phyloP scores from a whole-genome alignment of 2,888 invertebrate species.

The Dynastes tityus region DNA sequence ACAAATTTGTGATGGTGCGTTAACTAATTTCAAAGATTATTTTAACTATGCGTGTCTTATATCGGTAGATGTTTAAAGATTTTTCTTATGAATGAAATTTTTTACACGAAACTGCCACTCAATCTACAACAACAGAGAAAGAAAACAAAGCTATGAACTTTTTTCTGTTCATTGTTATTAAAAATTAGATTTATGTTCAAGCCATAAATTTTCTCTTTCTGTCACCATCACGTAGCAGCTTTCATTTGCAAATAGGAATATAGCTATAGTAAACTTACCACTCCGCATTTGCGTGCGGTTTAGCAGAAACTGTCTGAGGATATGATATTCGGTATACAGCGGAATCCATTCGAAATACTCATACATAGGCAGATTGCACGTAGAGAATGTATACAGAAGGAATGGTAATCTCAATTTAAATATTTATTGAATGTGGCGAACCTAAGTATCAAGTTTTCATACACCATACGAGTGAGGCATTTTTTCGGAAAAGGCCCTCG shows the following conservation, averaged over 20 bases:
- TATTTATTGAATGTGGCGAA: conserved; percentile 42
- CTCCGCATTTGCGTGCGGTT: neutral
- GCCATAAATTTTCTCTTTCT: no score
- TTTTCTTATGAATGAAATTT: no score
- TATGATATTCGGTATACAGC: neutral
- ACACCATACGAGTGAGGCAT: conserved; percentile 25
- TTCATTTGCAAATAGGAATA: neutral
- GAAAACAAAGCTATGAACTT: no score
- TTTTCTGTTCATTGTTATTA: no score
- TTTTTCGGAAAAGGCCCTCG: conserved; percentile 7
- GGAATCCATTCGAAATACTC: neutral
- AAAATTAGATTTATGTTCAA: no score
- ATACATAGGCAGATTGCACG: neutral
- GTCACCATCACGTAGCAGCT: neutral
- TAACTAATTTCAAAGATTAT: no score
- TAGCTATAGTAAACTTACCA: neutral
- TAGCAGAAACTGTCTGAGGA: neutral
- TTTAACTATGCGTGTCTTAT: no score
- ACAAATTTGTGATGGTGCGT: no score
- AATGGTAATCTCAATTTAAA: conserved; percentile 44
- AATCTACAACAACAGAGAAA: no score
- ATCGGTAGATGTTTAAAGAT: no score
- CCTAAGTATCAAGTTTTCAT: conserved; percentile 42
- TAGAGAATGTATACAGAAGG: neutral
- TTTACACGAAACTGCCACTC: no score